Evolutionary conservation across 1,140 invertebrate species (phyloP).

Genomic region (Pygmarrhopalites habei): DNA sequence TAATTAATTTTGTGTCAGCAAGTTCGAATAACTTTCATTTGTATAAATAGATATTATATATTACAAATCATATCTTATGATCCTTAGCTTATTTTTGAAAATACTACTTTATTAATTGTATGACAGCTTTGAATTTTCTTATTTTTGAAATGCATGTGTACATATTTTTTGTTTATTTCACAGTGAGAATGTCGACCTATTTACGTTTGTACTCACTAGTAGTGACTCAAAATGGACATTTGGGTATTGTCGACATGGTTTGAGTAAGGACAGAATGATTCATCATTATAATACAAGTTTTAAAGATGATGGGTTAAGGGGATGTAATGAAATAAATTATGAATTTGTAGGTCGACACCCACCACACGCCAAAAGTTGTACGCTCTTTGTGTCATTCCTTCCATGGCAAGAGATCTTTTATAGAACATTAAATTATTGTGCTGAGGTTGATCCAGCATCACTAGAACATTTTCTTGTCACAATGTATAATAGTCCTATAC

Average conservation of each 20-base stretch:
- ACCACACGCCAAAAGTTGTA: constrained; percentile 65
- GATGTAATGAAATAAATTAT: no score
- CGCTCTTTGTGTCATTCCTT: constrained; percentile 73
- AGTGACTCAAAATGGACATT: constrained; percentile 91
- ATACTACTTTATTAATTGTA: no score
- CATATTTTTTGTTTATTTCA: no score
- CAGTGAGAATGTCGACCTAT: constrained; percentile 68
- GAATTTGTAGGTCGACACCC: no score
- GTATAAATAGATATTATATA: background rate
- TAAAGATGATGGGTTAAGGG: no score
- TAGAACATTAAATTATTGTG: constrained; percentile 56
- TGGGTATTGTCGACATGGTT: constrained; percentile 88
- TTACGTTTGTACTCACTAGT: constrained; percentile 89
- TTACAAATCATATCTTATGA: no score
- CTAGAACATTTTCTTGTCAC: constrained; percentile 58
- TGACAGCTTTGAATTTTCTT: no score
- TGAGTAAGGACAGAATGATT: no score
- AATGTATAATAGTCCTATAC: constrained; percentile 58
- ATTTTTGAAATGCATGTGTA: no score
- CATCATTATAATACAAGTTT: no score
- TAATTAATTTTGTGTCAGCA: constrained; percentile 18
- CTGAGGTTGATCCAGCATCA: constrained; percentile 45
- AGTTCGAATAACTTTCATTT: constrained; percentile 13
- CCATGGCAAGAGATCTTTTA: constrained; percentile 96
- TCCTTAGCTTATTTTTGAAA: no score